Evolutionary conservation across 37 sponge, comb jelly and placozoan genomes (phyloP), one percentile per base, ranked within the genome.

Genomic region (Theonella swinhoei): DNA sequence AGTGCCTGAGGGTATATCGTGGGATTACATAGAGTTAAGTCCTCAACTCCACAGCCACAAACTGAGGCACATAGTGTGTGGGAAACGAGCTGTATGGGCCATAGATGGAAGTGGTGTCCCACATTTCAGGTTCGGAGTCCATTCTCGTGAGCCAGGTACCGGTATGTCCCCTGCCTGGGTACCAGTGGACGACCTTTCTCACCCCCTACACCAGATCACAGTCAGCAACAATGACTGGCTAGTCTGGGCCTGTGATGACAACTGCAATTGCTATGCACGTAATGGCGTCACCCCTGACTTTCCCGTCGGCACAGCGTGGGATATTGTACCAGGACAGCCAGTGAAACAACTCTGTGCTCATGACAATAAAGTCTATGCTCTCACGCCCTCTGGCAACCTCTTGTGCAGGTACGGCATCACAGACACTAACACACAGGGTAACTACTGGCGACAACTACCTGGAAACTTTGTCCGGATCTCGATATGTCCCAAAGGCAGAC

Each of bases 141-240:
- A 82, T 35, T 80, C 91, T 29, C 62, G 87, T 24, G 85, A 79
- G 67, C 80, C 81, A 23, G 87, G 84, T 0, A 87, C 92, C 0
- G 89, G 87, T 20, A 90, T 86, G 82, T 79, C 93, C 7, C 98
- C 88, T 11, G 95, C 95, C 20, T 95, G 95, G 93, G 60, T 97
- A 19, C 79, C 72, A 38, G 90, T 93, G 23, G 90, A 90, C 0
- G 76, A 71, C 24, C 40, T 76, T 28, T 64, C 80, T 5, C 34
- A 70, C 26, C 81, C 91, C 1, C 61, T 95, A n/a, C 1, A 68
- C 32, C 69, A 80, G 54, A 84, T 96, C 28, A 35, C 78, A 20
- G 89, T 93, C 42, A 85, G 92, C 34, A 74, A 89, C 42, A 84
- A 88, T 23, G 89, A 87, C 62, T 80, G 80, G 91, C 36, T 87